Evolutionary conservation across 2,113 vertebrate species (phyloP), one percentile per base, ranked within the genome.

Genomic region (Alces alces): DNA sequence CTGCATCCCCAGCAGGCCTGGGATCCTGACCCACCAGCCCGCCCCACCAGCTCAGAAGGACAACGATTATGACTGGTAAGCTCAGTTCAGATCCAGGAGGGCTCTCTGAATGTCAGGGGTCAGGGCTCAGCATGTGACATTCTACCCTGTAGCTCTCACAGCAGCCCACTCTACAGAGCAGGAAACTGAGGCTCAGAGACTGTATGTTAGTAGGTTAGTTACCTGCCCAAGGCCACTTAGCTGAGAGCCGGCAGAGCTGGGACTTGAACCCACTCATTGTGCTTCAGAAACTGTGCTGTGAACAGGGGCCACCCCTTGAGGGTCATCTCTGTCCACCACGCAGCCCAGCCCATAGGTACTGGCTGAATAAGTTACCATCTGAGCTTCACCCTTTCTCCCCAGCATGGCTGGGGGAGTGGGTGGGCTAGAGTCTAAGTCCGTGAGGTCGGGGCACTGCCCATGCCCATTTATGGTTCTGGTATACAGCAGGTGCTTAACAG

Each of bases 321-420:
- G 86, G 25, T 12, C 70, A 0, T 28, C 52, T 2, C 36, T 30
- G 27, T 8, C 25, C 30, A 9, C 47, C 21, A 0, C 0, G 17
- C 45, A 36, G 36, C 1, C n/a, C 30, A 19, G 3, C 39, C 17
- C 0, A 0, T 0, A 39, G n/a, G 84, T 54, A 15, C 33, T 21
- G 5, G 27, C 3, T 55, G 36, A 6, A 6, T 6, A 10, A 28
- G 3, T 8, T 55, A 4, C 45, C 78, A 0, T 23, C 83, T 76
- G 16, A 15, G 47, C 47, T 6, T 1, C 1, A 83, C 58, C 13
- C 43, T 61, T 14, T 55, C n/a, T 55, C 55, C 25, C 15, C 28
- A 2, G 10, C 15, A 1, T 0, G n/a, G 19, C 10, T 8, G 1
- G 19, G 79, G 3, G 8, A n/a, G 28, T 11, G 25, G 52, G 33